Evolutionary conservation across 2,113 vertebrate genomes (phyloP).

Genomic region (Motacilla alba): DNA sequence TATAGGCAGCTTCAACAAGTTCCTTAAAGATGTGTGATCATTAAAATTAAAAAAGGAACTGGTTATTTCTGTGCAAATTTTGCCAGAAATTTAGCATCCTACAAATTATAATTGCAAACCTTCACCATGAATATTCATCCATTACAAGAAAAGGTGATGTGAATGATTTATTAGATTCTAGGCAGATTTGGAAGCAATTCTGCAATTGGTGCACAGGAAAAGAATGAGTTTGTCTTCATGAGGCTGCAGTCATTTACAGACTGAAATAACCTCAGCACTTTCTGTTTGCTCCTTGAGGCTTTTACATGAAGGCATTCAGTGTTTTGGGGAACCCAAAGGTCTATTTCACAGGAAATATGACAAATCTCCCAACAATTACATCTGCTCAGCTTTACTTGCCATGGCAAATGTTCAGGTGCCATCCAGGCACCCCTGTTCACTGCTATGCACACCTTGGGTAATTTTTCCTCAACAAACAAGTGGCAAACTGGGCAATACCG

Average conservation of each 20-base stretch:
- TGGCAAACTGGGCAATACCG: neutral
- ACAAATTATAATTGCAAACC: neutral
- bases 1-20: neutral
- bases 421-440: neutral
- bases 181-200: neutral
- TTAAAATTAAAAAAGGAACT: neutral
- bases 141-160: neutral
- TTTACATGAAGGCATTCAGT: neutral
- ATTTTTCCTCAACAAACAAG: neutral
- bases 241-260: neutral
- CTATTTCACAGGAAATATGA: neutral
- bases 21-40: neutral
- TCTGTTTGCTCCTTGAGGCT: neutral
- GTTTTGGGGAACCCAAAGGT: neutral
- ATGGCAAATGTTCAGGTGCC: neutral
- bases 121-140: conserved; percentile 20
- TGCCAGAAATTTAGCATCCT: neutral
- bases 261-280: neutral
- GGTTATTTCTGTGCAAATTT: conserved; percentile 1
- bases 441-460: rapidly evolving
- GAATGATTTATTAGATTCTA: neutral
- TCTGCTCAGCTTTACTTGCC: neutral
- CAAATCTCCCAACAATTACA: neutral
- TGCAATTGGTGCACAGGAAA: neutral
- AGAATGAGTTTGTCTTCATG: neutral